These are phyloP conservation scores for Adineta ricciae DNA, from an alignment of 2,888 invertebrate genomes.

Conservation along the genomic window DNA sequence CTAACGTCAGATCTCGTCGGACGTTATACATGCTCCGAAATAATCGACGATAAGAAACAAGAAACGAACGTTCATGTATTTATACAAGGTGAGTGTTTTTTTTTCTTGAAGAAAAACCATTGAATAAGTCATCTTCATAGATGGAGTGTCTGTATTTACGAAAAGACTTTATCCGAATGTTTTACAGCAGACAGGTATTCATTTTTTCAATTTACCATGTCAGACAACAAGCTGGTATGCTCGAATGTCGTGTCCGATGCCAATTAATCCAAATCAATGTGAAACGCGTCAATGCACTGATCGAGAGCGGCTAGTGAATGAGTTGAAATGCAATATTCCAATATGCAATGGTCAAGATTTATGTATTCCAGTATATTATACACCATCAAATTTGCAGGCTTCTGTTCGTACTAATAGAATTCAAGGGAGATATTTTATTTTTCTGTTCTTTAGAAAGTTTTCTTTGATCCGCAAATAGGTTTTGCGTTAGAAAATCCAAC, in stretches of 20 bases:
- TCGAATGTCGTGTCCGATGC: neutral
- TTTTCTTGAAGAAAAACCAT: neutral
- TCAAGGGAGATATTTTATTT: neutral
- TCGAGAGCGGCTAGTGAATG: neutral
- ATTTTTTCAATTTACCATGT: conserved; percentile 16
- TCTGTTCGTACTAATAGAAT: neutral
- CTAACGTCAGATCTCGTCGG: neutral
- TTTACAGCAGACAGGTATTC: neutral
- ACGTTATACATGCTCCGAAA: conserved; percentile 14
- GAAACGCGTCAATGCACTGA: neutral
- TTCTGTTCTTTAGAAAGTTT: neutral
- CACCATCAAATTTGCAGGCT: neutral
- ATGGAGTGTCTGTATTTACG: neutral
- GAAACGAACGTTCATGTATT: neutral
- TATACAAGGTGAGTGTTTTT: neutral
- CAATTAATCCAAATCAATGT: neutral
- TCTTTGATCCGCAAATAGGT: conserved; percentile 15
- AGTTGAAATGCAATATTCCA: neutral
- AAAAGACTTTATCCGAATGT: neutral
- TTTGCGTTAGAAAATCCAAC: neutral
- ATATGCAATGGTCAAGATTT: neutral
- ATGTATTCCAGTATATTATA: conserved; percentile 17
- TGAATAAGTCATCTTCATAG: neutral
- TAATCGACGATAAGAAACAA: neutral
- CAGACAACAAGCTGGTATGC: conserved; percentile 14